Evolutionary conservation across 1,140 invertebrate genomes (phyloP).

Genomic region (Pogonus chalceus): DNA sequence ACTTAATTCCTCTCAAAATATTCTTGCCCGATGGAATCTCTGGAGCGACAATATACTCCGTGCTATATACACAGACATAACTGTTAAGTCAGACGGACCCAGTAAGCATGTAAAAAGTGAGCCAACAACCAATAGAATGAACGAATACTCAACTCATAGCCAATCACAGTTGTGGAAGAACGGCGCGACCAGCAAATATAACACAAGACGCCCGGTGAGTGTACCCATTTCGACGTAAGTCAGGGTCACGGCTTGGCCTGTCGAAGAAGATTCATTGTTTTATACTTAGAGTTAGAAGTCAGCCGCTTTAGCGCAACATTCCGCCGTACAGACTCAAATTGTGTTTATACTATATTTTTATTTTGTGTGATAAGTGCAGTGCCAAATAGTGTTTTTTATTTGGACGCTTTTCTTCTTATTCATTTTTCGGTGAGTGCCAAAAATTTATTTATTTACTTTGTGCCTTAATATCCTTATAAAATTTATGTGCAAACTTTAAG

Average conservation of each 20-base stretch:
- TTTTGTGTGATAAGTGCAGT: too few species aligned
- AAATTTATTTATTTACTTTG: too few species aligned
- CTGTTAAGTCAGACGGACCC: background rate
- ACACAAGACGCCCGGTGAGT: background rate
- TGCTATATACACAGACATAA: background rate
- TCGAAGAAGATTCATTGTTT: too few species aligned
- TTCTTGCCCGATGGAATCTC: background rate
- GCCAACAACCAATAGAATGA: background rate
- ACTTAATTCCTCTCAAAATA: background rate
- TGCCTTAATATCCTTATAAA: too few species aligned
- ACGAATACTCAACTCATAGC: background rate
- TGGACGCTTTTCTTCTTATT: too few species aligned
- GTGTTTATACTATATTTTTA: too few species aligned
- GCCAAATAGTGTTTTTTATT: too few species aligned
- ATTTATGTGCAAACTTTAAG: too few species aligned
- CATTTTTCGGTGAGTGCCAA: too few species aligned
- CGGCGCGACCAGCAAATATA: slow-evolving; percentile 3
- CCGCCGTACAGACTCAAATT: too few species aligned
- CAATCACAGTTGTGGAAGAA: background rate
- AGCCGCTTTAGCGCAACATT: too few species aligned
- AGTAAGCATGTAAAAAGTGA: slow-evolving; percentile 3
- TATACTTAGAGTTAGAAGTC: too few species aligned
- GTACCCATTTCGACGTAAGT: background rate
- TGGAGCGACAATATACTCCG: background rate
- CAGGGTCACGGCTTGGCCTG: background rate